Evolutionary conservation across 2,113 vertebrate species (phyloP).

Genomic region (human): GRCh38 chr6:105709501-105710000

Average conservation of each 20-base stretch:
- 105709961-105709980: not conserved
- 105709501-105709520: conserved; percentile 13
- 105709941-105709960: not conserved
- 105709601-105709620: not conserved
- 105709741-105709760: not conserved
- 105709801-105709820: not conserved
- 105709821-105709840: not conserved
- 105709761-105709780: not conserved
- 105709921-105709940: not conserved
- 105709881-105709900: not conserved
- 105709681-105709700: not conserved
- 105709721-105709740: not conserved
- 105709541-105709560: conserved; percentile 12
- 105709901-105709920: not conserved
- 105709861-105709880: not conserved
- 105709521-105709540: not conserved
- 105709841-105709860: not conserved
- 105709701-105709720: not conserved
- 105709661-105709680: too few species aligned
- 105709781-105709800: not conserved
- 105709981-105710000: not conserved
- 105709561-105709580: not conserved
- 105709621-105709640: not conserved
- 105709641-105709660: not conserved
- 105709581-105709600: not conserved